phyloP scores from a whole-genome alignment of 2,113 vertebrate species.

The Aegithalos caudatus region DNA sequence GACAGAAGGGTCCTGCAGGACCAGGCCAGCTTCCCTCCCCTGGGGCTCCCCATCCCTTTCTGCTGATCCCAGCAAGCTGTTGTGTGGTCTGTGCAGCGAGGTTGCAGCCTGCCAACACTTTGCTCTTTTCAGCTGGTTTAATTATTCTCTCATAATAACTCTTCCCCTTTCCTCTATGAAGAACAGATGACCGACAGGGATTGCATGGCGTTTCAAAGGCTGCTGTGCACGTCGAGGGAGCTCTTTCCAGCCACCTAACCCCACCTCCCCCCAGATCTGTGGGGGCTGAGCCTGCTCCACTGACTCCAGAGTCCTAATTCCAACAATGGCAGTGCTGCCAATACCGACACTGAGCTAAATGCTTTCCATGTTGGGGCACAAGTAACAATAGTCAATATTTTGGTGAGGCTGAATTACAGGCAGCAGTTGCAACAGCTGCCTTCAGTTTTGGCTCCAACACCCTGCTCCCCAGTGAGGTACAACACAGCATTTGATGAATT shows the following conservation, averaged over 20 bases:
- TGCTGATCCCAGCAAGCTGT: constrained; percentile 60
- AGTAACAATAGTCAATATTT: constrained; percentile 69
- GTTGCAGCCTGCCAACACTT: constrained; percentile 56
- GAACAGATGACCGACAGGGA: constrained; percentile 59
- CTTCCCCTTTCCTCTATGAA: constrained; percentile 58
- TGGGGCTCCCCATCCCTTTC: not conserved
- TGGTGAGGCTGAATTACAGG: constrained; percentile 54
- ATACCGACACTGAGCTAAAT: constrained; percentile 47
- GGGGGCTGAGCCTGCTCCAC: not conserved
- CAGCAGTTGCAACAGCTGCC: constrained; percentile 67
- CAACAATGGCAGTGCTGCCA: constrained; percentile 40
- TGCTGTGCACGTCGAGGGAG: not conserved
- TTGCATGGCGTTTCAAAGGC: not conserved
- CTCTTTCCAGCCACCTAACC: not conserved
- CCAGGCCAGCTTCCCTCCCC: not conserved
- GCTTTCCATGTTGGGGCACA: constrained; percentile 54
- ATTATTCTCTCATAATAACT: constrained; percentile 70
- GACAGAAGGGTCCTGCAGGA: not conserved
- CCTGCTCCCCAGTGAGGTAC: constrained; percentile 58
- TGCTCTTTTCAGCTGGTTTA: constrained; percentile 61
- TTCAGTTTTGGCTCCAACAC: constrained; percentile 55
- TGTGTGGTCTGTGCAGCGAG: constrained; percentile 38
- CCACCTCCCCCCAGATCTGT: not conserved
- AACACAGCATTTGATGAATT: constrained; percentile 62
- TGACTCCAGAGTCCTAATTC: constrained; percentile 14